These are phyloP conservation scores for Carabus problematicus DNA, from an alignment of 2,888 invertebrate species.

Conservation along the genomic window DNA sequence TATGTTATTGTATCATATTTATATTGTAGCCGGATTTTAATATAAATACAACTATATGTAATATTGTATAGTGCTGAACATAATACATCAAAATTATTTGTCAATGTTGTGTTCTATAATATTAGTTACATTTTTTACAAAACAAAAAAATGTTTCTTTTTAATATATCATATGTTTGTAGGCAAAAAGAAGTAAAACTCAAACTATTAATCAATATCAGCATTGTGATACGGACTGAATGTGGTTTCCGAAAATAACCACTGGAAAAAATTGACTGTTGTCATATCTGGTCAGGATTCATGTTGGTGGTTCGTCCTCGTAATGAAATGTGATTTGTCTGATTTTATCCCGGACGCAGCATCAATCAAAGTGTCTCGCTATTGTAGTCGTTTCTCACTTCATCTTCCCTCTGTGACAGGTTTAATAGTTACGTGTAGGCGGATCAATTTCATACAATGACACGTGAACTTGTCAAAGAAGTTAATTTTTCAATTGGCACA, in stretches of 20 bases:
- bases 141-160: too few species aligned
- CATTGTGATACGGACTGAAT: too few species aligned
- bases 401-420: constrained; percentile 13
- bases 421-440: constrained; percentile 5
- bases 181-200: too few species aligned
- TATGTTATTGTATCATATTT: too few species aligned
- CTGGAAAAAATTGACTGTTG: background rate
- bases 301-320: background rate
- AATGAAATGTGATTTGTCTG: constrained; percentile 21
- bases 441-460: constrained; percentile 8
- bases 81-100: too few species aligned
- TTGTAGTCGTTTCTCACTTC: constrained; percentile 16
- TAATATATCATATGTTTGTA: too few species aligned
- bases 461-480: background rate
- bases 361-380: constrained; percentile 12
- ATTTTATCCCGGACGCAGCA: constrained; percentile 7
- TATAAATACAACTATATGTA: too few species aligned
- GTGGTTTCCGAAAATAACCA: background rate
- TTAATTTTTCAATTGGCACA: background rate
- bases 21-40: too few species aligned
- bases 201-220: too few species aligned
- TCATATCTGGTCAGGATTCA: constrained; percentile 4
- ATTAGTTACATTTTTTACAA: too few species aligned
- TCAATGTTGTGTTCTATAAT: too few species aligned
- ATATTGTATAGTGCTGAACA: too few species aligned